Percentiles rank a stretch among this genome's conserved stretches.
Evolutionary conservation across 2,797 vertebrate genomes (phyloP).

Genomic region (Austrolebias charrua): DNA sequence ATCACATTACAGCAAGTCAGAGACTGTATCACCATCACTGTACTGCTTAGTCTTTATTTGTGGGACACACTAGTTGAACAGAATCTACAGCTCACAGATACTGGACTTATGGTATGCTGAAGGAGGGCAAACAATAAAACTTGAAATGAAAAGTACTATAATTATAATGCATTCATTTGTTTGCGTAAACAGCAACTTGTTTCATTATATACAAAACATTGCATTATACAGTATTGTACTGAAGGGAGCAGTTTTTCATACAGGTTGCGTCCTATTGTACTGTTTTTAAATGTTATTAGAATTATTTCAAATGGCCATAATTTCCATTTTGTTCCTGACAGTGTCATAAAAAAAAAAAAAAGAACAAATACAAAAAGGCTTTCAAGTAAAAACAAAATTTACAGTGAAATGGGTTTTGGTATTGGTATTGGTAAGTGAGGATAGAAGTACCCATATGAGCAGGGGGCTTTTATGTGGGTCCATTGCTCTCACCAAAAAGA

Average conservation of each 20-base stretch:
- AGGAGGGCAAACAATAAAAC: neutral
- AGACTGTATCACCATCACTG: slow-evolving; percentile 4
- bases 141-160: slow-evolving; percentile 20
- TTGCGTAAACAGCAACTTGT: slow-evolving; percentile 22
- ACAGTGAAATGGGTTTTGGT: neutral
- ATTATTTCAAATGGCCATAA: neutral
- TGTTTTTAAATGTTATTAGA: slow-evolving; percentile 15
- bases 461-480: too few relatives aligned
- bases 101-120: slow-evolving; percentile 9
- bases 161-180: slow-evolving; percentile 15
- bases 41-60: slow-evolving; percentile 17
- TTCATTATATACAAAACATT: slow-evolving; percentile 16
- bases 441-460: too few relatives aligned
- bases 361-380: neutral
- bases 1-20: slow-evolving; percentile 14
- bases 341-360: too few relatives aligned
- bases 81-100: slow-evolving; percentile 18
- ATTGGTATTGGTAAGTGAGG: neutral
- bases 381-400: too few relatives aligned
- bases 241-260: neutral
- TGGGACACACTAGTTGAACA: slow-evolving; percentile 6
- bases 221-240: too few relatives aligned
- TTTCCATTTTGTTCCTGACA: slow-evolving; percentile 11
- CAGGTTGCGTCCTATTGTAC: neutral
- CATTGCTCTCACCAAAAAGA: too few relatives aligned